Evolutionary conservation across 2,113 vertebrate genomes (phyloP).

Genomic region (Tylochromis polylepis): DNA sequence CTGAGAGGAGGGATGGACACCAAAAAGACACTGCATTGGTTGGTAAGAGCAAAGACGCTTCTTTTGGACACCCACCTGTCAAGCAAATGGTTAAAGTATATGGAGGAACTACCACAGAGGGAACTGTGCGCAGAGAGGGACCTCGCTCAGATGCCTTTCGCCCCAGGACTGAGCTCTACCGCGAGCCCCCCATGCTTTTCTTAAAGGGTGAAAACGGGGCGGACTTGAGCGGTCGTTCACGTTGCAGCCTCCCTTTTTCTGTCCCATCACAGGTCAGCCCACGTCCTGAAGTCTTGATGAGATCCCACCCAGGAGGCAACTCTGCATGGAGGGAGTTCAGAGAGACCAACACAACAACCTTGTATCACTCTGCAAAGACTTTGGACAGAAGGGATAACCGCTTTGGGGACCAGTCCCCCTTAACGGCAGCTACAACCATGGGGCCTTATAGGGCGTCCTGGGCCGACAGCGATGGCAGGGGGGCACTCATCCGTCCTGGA

Average conservation of each 20-base stretch:
- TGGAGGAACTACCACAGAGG: slow-evolving; percentile 51
- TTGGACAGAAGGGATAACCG: slow-evolving; percentile 69
- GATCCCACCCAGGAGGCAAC: slow-evolving; percentile 50
- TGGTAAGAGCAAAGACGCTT: slow-evolving; percentile 45
- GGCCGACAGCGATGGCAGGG: slow-evolving; percentile 82
- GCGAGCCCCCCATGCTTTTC: slow-evolving; percentile 59
- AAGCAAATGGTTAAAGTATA: slow-evolving; percentile 63
- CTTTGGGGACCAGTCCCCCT: slow-evolving; percentile 63
- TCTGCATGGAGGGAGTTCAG: slow-evolving; percentile 53
- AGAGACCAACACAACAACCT: slow-evolving; percentile 52
- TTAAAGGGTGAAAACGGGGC: slow-evolving; percentile 60
- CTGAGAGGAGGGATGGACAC: slow-evolving; percentile 42
- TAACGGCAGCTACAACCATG: slow-evolving; percentile 50
- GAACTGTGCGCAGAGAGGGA: slow-evolving; percentile 54
- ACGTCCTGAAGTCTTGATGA: slow-evolving; percentile 62
- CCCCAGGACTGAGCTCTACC: slow-evolving; percentile 64
- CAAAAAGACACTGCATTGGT: slow-evolving; percentile 20
- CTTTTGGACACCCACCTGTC: slow-evolving; percentile 32
- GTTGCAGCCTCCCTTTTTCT: slow-evolving; percentile 57
- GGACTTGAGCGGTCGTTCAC: slow-evolving; percentile 51
- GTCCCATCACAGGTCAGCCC: slow-evolving; percentile 43
- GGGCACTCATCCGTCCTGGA: slow-evolving; percentile 59
- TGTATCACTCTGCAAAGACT: slow-evolving; percentile 72
- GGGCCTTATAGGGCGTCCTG: slow-evolving; percentile 83
- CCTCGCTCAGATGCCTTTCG: slow-evolving; percentile 54